Percentiles rank a stretch among this genome's conserved stretches.
Conservation (phyloP, 2,888 invertebrate genomes). For the Litoditis marina region DNA sequence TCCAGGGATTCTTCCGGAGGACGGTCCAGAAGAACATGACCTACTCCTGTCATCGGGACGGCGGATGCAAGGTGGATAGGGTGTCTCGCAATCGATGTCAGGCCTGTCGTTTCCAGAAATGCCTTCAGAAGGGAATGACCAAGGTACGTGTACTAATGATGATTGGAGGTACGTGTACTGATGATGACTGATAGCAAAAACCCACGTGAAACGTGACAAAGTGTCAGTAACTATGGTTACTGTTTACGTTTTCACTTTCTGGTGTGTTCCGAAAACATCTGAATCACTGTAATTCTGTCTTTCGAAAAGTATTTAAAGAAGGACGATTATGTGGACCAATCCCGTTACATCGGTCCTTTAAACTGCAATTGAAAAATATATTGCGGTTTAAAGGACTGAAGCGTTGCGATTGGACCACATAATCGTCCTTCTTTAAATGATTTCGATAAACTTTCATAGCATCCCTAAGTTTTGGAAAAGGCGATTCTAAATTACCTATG, state of each 20-base stretch:
- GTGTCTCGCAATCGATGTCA: conserved; percentile 51
- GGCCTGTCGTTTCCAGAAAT: conserved; percentile 49
- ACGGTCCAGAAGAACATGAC: conserved; percentile 39
- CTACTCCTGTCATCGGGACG: conserved; percentile 43
- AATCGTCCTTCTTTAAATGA: too few species aligned
- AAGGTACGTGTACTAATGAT: conserved; percentile 10
- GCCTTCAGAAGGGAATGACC: conserved; percentile 41
- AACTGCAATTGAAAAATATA: too few species aligned
- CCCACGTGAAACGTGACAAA: not conserved
- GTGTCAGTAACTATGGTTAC: not conserved
- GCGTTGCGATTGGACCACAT: too few species aligned
- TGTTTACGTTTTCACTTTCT: not conserved
- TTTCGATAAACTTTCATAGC: too few species aligned
- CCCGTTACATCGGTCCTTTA: too few species aligned
- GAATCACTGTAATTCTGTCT: too few species aligned
- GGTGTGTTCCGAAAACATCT: not conserved
- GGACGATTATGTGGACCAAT: too few species aligned
- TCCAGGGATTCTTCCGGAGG: conserved; percentile 55
- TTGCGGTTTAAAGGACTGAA: too few species aligned
- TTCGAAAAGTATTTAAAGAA: too few species aligned
- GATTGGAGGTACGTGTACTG: too few species aligned
- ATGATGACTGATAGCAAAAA: conserved; percentile 1
- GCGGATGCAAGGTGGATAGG: conserved; percentile 37
- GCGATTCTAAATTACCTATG: too few species aligned
- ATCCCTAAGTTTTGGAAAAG: too few species aligned